Evolutionary conservation across 2,888 invertebrate species (phyloP).

Genomic region (Acrocyrtus sp.): DNA sequence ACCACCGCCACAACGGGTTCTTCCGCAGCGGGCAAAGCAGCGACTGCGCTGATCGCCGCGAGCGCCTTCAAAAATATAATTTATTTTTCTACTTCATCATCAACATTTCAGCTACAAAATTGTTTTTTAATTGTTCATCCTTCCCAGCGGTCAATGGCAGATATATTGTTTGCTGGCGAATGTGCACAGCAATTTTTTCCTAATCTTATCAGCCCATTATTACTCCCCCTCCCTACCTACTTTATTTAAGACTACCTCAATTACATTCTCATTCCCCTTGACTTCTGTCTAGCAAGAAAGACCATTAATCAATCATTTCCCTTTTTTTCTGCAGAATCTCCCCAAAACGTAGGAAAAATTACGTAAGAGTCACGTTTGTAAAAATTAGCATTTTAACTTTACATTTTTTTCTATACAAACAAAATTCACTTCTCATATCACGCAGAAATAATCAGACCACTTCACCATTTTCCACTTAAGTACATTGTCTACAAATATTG

Average conservation of each 20-base stretch:
- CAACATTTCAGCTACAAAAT: too few species aligned
- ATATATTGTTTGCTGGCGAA: too few species aligned
- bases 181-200: too few species aligned
- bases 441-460: too few species aligned
- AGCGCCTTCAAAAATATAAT: constrained; percentile 28
- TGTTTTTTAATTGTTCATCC: too few species aligned
- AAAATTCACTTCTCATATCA: not conserved
- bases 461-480: too few species aligned
- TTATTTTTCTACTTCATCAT: too few species aligned
- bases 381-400: constrained; percentile 1
- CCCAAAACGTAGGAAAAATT: not conserved
- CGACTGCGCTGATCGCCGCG: constrained; percentile 9
- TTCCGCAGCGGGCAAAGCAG: constrained; percentile 15
- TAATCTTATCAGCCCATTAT: not conserved
- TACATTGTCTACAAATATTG: too few species aligned
- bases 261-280: not conserved
- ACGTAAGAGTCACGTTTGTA: not conserved
- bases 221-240: too few species aligned
- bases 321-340: not conserved
- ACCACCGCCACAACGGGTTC: constrained; percentile 20
- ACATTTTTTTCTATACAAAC: not conserved
- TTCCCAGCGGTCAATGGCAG: constrained; percentile 1
- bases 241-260: too few species aligned
- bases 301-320: not conserved
- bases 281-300: not conserved